These are phyloP conservation scores for Emys orbicularis DNA, from an alignment of 2,797 vertebrate species.

Conservation along the genomic window DNA sequence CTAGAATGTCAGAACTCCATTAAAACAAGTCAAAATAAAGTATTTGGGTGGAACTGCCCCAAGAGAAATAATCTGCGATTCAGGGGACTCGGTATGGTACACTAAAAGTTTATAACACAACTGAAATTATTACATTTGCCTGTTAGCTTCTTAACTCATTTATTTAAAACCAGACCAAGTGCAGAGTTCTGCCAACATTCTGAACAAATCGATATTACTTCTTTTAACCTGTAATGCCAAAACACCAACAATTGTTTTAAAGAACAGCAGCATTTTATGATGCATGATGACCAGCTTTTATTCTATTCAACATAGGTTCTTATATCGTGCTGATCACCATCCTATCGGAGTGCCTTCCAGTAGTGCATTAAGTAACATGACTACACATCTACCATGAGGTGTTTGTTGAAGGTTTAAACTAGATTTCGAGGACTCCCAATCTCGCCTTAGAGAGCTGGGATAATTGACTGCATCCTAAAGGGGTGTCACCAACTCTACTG, in stretches of 20 bases:
- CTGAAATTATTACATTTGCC: neutral
- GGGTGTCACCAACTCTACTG: accelerated
- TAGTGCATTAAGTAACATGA: neutral
- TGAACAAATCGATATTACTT: neutral
- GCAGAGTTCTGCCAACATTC: neutral
- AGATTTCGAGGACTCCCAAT: neutral
- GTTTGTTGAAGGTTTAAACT: neutral
- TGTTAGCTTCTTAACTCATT: neutral
- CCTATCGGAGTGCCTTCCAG: neutral
- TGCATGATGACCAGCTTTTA: neutral
- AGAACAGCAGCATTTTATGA: neutral
- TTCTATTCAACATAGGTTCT: neutral
- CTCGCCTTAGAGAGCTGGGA: accelerated
- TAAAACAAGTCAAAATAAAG: conserved; percentile 21
- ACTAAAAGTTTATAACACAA: neutral
- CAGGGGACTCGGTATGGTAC: neutral
- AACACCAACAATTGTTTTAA: neutral
- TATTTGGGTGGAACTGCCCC: neutral
- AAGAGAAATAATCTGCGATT: neutral
- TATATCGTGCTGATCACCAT: neutral
- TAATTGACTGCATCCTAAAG: neutral
- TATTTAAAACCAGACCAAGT: neutral
- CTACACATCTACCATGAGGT: neutral
- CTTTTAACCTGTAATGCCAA: neutral
- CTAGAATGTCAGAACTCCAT: conserved; percentile 17